Conservation (phyloP, 2,797 vertebrate species). For the Benthosema pterotum region DNA sequence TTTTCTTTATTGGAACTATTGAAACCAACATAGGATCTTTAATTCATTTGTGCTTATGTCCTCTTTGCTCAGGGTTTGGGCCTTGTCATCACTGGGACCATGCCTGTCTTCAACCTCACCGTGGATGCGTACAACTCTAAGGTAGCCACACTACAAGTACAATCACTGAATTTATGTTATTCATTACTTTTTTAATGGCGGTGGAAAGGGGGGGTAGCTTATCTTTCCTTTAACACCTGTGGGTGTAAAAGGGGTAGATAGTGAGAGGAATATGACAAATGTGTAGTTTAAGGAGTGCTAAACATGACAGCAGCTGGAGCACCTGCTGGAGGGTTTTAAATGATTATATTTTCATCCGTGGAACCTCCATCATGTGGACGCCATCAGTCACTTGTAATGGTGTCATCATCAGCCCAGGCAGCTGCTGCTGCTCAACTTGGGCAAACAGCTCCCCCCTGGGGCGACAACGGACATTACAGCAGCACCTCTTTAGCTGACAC, state of each 20-base stretch:
- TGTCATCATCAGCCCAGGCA: neutral
- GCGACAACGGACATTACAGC: slow-evolving; percentile 49
- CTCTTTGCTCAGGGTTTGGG: slow-evolving; percentile 86
- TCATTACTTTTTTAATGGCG: no score
- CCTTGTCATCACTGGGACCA: slow-evolving; percentile 94
- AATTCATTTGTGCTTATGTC: slow-evolving; percentile 8
- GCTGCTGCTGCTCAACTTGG: slow-evolving; percentile 19
- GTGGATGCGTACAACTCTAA: slow-evolving; percentile 81
- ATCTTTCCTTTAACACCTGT: no score
- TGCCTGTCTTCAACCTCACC: slow-evolving; percentile 97
- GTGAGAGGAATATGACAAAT: no score
- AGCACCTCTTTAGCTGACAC: slow-evolving; percentile 17
- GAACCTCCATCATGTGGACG: slow-evolving; percentile 12
- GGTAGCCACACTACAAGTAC: slow-evolving; percentile 60
- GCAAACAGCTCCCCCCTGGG: slow-evolving; percentile 71
- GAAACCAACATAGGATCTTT: no score
- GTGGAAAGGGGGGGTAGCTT: no score
- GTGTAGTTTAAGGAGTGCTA: slow-evolving; percentile 1
- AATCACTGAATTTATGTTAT: neutral
- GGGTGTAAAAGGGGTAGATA: no score
- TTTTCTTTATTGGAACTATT: no score
- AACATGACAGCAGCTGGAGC: neutral
- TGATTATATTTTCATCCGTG: slow-evolving; percentile 3
- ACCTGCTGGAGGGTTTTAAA: neutral
- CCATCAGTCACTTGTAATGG: slow-evolving; percentile 44